These are phyloP conservation scores for Gobio occitaniae DNA, from an alignment of 2,797 vertebrate species.

Conservation along the genomic window DNA sequence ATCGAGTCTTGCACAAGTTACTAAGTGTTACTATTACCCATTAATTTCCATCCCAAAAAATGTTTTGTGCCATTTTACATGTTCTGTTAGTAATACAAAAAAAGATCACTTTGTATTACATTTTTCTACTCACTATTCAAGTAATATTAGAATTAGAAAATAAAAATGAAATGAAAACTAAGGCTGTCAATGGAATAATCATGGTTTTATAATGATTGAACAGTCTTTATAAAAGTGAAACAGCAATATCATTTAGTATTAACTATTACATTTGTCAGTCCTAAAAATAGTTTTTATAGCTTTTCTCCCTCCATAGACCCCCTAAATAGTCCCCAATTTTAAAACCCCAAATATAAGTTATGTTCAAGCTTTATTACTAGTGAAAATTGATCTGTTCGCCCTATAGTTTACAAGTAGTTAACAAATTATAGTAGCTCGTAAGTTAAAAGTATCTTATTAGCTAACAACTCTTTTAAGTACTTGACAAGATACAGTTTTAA, in stretches of 20 bases:
- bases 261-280: neutral
- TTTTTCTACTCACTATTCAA: neutral
- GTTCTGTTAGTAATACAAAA: neutral
- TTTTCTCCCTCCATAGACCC: neutral
- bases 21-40: neutral
- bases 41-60: neutral
- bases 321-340: neutral
- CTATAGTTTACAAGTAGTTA: neutral
- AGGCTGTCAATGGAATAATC: neutral
- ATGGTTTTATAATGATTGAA: neutral
- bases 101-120: neutral
- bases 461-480: neutral
- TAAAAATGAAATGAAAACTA: neutral
- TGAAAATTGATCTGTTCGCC: neutral
- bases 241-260: neutral
- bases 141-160: neutral
- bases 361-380: neutral
- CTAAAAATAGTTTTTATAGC: neutral
- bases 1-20: neutral
- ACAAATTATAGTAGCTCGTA: neutral
- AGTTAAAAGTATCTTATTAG: neutral
- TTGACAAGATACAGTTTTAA: neutral
- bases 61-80: neutral
- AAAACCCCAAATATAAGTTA: neutral
- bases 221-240: neutral